Evolutionary conservation across 1,140 invertebrate genomes (phyloP).

Genomic region (Calliphora vicina): DNA sequence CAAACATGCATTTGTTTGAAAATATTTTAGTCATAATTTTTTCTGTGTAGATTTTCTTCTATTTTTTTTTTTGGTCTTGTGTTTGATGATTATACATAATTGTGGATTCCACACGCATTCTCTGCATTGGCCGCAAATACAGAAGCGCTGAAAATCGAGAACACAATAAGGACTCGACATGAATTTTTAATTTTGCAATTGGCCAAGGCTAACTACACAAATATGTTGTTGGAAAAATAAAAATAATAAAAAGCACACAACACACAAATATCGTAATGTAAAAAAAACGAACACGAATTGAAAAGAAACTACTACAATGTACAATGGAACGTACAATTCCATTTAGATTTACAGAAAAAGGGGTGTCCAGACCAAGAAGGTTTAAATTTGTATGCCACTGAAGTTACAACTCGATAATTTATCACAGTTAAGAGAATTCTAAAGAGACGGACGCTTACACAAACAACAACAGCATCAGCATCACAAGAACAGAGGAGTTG

Average conservation of each 20-base stretch:
- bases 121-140: constrained; percentile 30
- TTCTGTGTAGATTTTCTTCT: background rate
- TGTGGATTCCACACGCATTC: constrained; percentile 26
- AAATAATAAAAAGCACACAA: background rate
- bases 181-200: constrained; percentile 33
- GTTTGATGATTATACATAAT: constrained; percentile 30
- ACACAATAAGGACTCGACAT: constrained; percentile 29
- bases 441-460: constrained; percentile 2
- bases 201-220: constrained; percentile 20
- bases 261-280: background rate
- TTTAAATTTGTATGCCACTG: constrained; percentile 11
- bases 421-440: constrained; percentile 8
- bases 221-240: background rate
- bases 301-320: background rate
- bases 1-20: no score
- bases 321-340: background rate
- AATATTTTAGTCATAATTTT: no score
- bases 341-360: background rate
- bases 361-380: background rate
- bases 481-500: background rate
- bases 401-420: constrained; percentile 27
- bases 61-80: background rate
- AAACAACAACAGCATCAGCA: background rate
- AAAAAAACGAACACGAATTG: background rate
- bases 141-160: constrained; percentile 32